Percentiles rank a stretch among this genome's conserved stretches.
These are phyloP conservation scores for Etheostoma cragini DNA, from an alignment of 2,113 vertebrate species.

Conservation along the genomic window DNA sequence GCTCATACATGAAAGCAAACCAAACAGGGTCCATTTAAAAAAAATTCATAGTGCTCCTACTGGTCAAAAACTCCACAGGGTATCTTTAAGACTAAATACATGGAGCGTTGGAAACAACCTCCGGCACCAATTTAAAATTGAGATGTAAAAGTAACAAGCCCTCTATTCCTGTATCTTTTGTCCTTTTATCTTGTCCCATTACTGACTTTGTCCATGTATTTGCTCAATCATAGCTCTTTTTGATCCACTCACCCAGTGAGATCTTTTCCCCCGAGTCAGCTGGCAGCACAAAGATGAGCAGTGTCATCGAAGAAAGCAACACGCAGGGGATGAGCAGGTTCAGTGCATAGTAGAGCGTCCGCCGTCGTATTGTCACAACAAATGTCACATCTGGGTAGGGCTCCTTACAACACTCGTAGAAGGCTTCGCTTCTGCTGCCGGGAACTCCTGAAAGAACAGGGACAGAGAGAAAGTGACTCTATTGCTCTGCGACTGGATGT, in stretches of 20 bases:
- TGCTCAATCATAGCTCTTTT: background rate
- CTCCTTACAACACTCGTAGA: slow-evolving; percentile 86
- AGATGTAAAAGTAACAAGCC: background rate
- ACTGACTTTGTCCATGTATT: background rate
- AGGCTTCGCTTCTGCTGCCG: slow-evolving; percentile 77
- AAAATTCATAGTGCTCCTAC: background rate
- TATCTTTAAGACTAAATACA: background rate
- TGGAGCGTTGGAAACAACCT: background rate
- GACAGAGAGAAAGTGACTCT: background rate
- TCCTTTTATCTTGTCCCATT: background rate
- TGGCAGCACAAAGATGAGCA: slow-evolving; percentile 87
- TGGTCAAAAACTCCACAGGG: background rate
- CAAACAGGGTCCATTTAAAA: background rate
- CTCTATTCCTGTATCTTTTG: background rate
- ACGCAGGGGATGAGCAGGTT: slow-evolving; percentile 87
- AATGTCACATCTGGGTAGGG: slow-evolving; percentile 86
- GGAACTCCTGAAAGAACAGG: slow-evolving; percentile 77
- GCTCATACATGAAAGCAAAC: background rate
- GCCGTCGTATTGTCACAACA: slow-evolving; percentile 82
- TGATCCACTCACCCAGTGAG: slow-evolving; percentile 82
- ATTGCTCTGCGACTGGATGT: background rate
- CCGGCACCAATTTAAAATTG: background rate
- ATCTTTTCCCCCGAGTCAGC: slow-evolving; percentile 89
- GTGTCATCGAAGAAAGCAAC: slow-evolving; percentile 85
- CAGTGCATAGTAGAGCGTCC: slow-evolving; percentile 86